Evolutionary conservation across 2,888 invertebrate genomes (phyloP).

Genomic region (Oxyteleia sp.): DNA sequence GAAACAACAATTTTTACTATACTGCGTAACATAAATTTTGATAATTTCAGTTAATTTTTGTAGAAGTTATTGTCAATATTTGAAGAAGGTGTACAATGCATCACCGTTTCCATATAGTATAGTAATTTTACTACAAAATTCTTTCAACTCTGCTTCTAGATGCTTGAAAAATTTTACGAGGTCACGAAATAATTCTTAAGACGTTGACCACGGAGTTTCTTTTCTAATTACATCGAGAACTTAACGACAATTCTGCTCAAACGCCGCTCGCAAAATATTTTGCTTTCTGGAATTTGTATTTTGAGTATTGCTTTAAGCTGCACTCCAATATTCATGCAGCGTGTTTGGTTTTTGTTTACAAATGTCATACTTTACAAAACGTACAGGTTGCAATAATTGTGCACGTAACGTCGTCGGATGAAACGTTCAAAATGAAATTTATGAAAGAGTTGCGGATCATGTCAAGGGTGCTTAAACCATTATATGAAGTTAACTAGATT

Average conservation of each 20-base stretch:
- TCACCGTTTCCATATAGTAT: no score
- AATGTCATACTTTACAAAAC: constrained; percentile 6
- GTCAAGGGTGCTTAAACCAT: constrained; percentile 41
- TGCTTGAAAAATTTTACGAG: no score
- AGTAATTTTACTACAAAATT: no score
- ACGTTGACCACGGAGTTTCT: no score
- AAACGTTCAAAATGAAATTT: not conserved
- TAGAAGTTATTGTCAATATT: no score
- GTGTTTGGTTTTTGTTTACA: constrained; percentile 23
- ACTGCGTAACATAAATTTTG: no score
- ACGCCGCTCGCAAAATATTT: constrained; percentile 4
- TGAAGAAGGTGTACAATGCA: no score
- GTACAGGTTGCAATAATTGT: constrained; percentile 12
- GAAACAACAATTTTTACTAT: no score
- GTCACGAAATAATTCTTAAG: no score
- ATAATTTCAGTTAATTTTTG: no score
- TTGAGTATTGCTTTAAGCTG: constrained; percentile 11
- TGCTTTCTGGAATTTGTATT: not conserved
- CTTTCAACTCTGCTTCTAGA: no score
- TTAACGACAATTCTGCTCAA: constrained; percentile 2
- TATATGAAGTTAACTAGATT: constrained; percentile 40
- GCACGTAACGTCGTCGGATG: constrained; percentile 4
- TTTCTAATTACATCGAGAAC: constrained; percentile 23
- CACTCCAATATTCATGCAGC: constrained; percentile 22
- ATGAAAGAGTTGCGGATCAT: constrained; percentile 16